phyloP scores from a whole-genome alignment of 2,113 vertebrate species.

The Dipodomys spectabilis region DNA sequence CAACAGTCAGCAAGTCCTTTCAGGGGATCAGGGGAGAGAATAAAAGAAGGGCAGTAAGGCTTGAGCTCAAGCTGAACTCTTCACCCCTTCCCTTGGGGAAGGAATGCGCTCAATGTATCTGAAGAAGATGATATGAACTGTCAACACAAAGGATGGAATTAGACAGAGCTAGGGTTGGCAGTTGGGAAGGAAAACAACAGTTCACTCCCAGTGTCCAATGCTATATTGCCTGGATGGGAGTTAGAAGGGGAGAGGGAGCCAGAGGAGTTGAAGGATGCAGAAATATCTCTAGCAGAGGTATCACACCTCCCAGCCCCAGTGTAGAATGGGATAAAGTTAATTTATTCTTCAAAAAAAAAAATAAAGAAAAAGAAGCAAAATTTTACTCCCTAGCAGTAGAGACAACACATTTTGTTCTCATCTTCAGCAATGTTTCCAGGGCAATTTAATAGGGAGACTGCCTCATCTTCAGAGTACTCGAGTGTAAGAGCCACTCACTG shows the following conservation, averaged over 20 bases:
- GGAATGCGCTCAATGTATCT: neutral
- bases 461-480: neutral
- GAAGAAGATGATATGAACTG: constrained; percentile 8
- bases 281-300: neutral
- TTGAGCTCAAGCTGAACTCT: constrained; percentile 19
- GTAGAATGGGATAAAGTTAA: neutral
- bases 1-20: neutral
- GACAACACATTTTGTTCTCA: neutral
- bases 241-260: neutral
- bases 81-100: constrained; percentile 41
- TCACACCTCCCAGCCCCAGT: neutral
- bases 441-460: neutral
- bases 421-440: neutral
- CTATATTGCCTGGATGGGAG: neutral
- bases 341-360: neutral
- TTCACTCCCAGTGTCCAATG: neutral
- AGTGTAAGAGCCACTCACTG: neutral
- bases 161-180: neutral
- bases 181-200: neutral
- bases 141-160: constrained; percentile 40
- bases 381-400: neutral
- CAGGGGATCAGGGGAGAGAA: neutral
- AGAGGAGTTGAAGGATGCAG: rapidly evolving
- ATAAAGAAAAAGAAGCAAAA: neutral
- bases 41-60: neutral